Evolutionary conservation across 2,113 vertebrate species (phyloP).

Genomic region (Corythaixoides concolor): DNA sequence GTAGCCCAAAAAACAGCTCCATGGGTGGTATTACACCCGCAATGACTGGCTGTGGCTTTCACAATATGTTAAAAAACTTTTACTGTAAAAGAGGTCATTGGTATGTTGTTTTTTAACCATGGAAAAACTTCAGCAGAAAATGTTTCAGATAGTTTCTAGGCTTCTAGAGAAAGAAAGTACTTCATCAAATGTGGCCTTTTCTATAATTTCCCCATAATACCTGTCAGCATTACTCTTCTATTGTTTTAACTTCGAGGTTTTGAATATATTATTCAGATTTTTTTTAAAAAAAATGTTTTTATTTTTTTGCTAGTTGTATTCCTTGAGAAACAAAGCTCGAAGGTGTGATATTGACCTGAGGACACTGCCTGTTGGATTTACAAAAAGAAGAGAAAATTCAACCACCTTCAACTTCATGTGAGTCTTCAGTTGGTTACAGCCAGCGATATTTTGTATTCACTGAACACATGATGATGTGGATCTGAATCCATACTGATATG

Average conservation of each 20-base stretch:
- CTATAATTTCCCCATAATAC: not conserved
- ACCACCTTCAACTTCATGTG: constrained; percentile 82
- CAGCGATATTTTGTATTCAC: not conserved
- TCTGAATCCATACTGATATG: not conserved
- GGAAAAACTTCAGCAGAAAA: not conserved
- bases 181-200: not conserved
- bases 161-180: not conserved
- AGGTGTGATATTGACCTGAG: constrained; percentile 82
- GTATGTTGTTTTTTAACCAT: not conserved
- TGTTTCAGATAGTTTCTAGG: not conserved
- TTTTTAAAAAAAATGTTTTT: not conserved
- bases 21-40: not conserved
- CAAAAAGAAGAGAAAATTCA: constrained; percentile 89
- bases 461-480: not conserved
- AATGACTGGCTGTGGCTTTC: not conserved
- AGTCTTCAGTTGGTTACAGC: constrained; percentile 36
- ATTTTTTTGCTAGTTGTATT: constrained; percentile 74
- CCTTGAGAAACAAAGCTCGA: constrained; percentile 79
- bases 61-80: not conserved
- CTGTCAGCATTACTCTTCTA: not conserved
- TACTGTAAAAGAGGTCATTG: not conserved
- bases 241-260: not conserved
- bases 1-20: not conserved
- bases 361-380: constrained; percentile 86
- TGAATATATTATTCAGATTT: not conserved